A percentile compares a stretch with the other conserved stretches of the same genome.
These are phyloP conservation scores for Cranoglanis bouderius DNA, from an alignment of 2,113 vertebrate species.

Conservation along the genomic window DNA sequence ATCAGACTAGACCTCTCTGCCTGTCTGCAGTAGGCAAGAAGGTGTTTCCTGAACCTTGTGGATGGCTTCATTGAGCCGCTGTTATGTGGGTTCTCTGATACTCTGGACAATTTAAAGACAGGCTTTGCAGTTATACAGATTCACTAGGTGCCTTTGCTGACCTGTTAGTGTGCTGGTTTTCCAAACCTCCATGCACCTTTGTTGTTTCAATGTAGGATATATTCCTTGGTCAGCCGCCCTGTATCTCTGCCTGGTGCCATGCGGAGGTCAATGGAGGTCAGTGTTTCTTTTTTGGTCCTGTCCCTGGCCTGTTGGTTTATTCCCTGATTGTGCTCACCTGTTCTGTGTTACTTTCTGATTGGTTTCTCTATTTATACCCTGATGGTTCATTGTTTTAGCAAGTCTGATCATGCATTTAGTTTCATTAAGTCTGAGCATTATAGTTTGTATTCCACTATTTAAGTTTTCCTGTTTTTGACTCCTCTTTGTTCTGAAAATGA, in stretches of 20 bases:
- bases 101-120: background rate
- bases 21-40: background rate
- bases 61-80: background rate
- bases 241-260: background rate
- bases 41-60: background rate
- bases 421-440: background rate
- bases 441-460: background rate
- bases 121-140: no score
- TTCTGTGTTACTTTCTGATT: background rate
- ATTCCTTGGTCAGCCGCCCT: background rate
- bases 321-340: background rate
- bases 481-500: background rate
- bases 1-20: background rate
- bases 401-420: background rate
- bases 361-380: background rate
- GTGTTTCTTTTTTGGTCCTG: background rate
- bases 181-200: background rate
- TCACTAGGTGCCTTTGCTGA: background rate
- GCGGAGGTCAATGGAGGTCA: background rate
- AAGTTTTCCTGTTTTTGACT: background rate
- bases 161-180: background rate
- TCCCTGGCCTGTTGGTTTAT: background rate
- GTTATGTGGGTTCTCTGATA: background rate
- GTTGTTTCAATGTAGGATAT: background rate
- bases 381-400: background rate